Evolutionary conservation across 1,140 invertebrate genomes (phyloP).

Genomic region (Philaenus spumarius): DNA sequence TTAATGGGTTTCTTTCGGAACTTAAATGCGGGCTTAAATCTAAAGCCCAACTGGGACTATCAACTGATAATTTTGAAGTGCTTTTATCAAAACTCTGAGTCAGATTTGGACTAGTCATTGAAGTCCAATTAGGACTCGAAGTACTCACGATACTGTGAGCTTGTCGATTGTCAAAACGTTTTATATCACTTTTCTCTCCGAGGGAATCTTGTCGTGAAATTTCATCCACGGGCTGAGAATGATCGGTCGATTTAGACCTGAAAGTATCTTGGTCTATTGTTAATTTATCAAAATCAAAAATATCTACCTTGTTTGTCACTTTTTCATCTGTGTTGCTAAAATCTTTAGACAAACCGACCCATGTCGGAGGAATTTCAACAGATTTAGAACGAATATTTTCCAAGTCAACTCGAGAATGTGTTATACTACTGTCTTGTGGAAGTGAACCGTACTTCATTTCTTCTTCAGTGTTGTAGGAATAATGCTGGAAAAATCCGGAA

Average conservation of each 20-base stretch:
- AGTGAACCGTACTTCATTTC: constrained; percentile 14
- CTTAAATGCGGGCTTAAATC: constrained; percentile 14
- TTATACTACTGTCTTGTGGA: constrained; percentile 10
- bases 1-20: constrained; percentile 18
- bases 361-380: constrained; percentile 11
- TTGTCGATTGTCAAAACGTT: too few species aligned
- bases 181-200: too few species aligned
- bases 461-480: constrained; percentile 6
- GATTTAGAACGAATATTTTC: constrained; percentile 17
- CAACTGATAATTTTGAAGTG: constrained; percentile 16
- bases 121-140: constrained; percentile 16
- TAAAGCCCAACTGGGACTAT: constrained; percentile 12
- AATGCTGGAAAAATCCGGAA: not conserved
- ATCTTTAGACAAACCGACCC: constrained; percentile 1
- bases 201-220: too few species aligned
- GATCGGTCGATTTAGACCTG: not conserved
- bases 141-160: not conserved
- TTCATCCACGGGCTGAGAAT: too few species aligned
- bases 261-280: not conserved
- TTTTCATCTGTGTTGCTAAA: not conserved
- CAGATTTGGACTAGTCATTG: constrained; percentile 13
- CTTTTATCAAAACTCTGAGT: constrained; percentile 16
- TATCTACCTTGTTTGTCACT: not conserved
- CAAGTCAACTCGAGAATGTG: not conserved
- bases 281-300: constrained; percentile 14